Percentiles rank a stretch among this genome's conserved stretches.
Evolutionary conservation across 2,888 invertebrate species (phyloP).

Genomic region (Panzeria rudis): DNA sequence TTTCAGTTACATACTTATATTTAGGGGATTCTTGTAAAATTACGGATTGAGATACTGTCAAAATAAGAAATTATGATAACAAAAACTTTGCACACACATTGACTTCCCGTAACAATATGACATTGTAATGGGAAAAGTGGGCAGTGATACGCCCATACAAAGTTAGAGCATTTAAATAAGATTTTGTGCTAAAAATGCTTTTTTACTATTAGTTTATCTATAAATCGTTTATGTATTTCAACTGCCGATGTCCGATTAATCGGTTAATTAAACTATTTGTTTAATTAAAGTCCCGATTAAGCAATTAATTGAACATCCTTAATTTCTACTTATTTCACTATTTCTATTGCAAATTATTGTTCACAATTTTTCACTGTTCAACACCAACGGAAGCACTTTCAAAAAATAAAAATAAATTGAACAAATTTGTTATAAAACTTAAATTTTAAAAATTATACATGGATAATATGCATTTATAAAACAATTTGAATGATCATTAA

Average conservation of each 20-base stretch:
- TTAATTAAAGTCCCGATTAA: neutral
- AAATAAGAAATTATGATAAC: no score
- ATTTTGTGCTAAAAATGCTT: no score
- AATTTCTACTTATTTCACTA: neutral
- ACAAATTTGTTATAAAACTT: neutral
- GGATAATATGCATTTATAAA: neutral
- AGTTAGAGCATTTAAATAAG: no score
- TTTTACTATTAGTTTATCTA: no score
- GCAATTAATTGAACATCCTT: neutral
- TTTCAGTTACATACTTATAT: no score
- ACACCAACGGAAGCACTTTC: constrained; percentile 58
- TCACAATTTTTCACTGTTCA: constrained; percentile 23
- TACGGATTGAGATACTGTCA: no score
- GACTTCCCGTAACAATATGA: no score
- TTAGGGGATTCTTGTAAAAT: no score
- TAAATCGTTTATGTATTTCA: constrained; percentile 19
- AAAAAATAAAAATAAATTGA: constrained; percentile 23
- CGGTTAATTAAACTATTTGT: neutral
- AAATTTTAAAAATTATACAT: neutral
- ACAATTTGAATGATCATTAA: constrained; percentile 1
- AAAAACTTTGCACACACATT: no score
- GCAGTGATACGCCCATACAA: no score
- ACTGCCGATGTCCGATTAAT: no score
- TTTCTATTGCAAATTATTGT: constrained; percentile 6
- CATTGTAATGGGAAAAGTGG: no score